phyloP scores from a whole-genome alignment of 2,113 vertebrate species.

The Callionymus lyra region DNA sequence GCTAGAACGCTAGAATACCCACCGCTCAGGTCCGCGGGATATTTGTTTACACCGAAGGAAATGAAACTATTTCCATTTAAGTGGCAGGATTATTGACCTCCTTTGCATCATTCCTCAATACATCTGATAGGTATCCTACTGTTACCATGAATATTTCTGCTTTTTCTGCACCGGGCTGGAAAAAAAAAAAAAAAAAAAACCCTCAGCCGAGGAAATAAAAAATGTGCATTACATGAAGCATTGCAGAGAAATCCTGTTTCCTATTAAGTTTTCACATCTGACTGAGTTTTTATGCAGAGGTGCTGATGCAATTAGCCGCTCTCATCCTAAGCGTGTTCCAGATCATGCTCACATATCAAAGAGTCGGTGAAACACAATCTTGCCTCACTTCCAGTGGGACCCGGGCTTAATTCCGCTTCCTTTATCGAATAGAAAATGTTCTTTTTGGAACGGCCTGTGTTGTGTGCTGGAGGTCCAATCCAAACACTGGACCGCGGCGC shows the following conservation, averaged over 20 bases:
- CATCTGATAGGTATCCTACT: conserved; percentile 35
- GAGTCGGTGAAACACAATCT: conserved; percentile 51
- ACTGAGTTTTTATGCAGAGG: conserved; percentile 54
- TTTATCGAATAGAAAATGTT: conserved; percentile 53
- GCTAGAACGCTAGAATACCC: conserved; percentile 57
- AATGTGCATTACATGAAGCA: conserved; percentile 36
- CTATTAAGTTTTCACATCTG: conserved; percentile 54
- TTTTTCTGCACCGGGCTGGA: conserved; percentile 28
- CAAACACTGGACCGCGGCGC: conserved; percentile 37
- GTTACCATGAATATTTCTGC: conserved; percentile 30
- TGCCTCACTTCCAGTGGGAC: conserved; percentile 43
- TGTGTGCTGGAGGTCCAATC: conserved; percentile 36
- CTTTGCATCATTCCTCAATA: conserved; percentile 32
- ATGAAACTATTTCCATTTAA: conserved; percentile 58
- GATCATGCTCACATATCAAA: conserved; percentile 55
- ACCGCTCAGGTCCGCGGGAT: conserved; percentile 43
- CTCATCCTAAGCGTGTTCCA: conserved; percentile 41
- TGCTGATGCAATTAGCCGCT: conserved; percentile 56
- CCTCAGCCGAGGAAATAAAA: conserved; percentile 31
- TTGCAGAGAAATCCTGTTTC: conserved; percentile 44
- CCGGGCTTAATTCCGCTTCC: conserved; percentile 50
- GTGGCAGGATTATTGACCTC: conserved; percentile 47
- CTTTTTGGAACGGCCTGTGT: conserved; percentile 48
- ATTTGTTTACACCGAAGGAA: conserved; percentile 66
- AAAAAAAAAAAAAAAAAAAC: conserved; percentile 10